These are phyloP conservation scores for Samia ricini DNA, from an alignment of 1,140 invertebrate genomes.

Conservation along the genomic window DNA sequence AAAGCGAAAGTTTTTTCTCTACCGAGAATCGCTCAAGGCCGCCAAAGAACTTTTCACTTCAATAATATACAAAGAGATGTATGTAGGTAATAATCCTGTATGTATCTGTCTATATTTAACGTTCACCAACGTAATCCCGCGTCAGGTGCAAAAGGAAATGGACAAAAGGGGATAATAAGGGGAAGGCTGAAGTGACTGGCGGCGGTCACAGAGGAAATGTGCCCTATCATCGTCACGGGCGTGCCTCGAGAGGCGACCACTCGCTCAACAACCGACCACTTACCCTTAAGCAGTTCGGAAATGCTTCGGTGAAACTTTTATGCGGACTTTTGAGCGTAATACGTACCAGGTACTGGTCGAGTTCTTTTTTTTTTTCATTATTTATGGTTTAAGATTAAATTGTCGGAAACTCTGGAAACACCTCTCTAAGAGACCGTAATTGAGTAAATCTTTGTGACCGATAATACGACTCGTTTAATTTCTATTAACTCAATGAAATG, in stretches of 20 bases:
- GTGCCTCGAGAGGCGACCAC: constrained; percentile 21
- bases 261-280: constrained; percentile 12
- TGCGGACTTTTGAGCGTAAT: constrained; percentile 1
- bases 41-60: no score
- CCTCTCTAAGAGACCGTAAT: no score
- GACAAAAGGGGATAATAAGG: constrained; percentile 39
- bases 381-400: no score
- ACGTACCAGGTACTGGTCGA: neutral
- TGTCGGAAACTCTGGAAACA: no score
- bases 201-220: constrained; percentile 37
- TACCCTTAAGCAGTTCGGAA: constrained; percentile 21
- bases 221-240: constrained; percentile 35
- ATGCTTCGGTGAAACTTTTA: neutral
- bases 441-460: no score
- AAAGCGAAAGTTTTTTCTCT: no score
- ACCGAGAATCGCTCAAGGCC: no score
- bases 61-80: no score
- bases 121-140: constrained; percentile 13
- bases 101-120: neutral
- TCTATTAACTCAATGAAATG: no score
- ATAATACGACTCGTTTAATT: no score
- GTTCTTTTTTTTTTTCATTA: no score
- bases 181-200: constrained; percentile 21
- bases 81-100: neutral
- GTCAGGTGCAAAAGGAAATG: constrained; percentile 36